A percentile compares a stretch with the other conserved stretches of the same genome.
Conservation (phyloP, 1,140 invertebrate species). For the Eubasilissa regina region DNA sequence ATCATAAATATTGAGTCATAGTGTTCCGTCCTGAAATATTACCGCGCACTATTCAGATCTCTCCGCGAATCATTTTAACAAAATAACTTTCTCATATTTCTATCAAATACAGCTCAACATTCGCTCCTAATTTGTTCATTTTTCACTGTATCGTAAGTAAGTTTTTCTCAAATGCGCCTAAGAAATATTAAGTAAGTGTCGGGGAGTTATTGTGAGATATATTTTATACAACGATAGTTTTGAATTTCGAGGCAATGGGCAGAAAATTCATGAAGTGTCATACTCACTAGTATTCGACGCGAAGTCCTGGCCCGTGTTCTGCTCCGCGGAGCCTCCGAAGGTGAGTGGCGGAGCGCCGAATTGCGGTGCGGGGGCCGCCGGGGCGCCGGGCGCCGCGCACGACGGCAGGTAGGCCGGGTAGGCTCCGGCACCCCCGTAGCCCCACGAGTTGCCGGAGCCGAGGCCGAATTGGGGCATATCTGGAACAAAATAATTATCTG, state of each 20-base stretch:
- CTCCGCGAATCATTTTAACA: too few species aligned
- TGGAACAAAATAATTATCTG: slow-evolving; percentile 62
- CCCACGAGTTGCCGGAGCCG: slow-evolving; percentile 86
- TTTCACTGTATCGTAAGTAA: too few species aligned
- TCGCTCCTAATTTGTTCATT: too few species aligned
- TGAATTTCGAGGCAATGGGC: neutral
- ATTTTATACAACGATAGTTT: too few species aligned
- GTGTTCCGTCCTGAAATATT: too few species aligned
- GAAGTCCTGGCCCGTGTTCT: slow-evolving; percentile 79
- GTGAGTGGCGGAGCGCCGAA: slow-evolving; percentile 79
- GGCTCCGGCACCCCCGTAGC: slow-evolving; percentile 85
- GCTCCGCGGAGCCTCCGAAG: slow-evolving; percentile 80
- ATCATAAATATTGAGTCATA: too few species aligned
- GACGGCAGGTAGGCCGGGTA: slow-evolving; percentile 85
- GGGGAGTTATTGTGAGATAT: too few species aligned
- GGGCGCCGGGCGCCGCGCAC: slow-evolving; percentile 77
- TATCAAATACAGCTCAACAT: too few species aligned
- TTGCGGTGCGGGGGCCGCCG: slow-evolving; percentile 74
- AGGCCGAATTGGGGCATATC: slow-evolving; percentile 86
- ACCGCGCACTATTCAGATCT: too few species aligned
- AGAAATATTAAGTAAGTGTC: too few species aligned
- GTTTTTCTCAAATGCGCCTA: too few species aligned
- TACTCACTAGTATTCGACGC: slow-evolving; percentile 65
- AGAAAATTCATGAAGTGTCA: neutral
- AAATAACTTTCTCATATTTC: too few species aligned